Evolutionary conservation across 30 jellyfish, hydroid and myxozoan species (phyloP).

Genomic region (Pseudorhiza aurosa): DNA sequence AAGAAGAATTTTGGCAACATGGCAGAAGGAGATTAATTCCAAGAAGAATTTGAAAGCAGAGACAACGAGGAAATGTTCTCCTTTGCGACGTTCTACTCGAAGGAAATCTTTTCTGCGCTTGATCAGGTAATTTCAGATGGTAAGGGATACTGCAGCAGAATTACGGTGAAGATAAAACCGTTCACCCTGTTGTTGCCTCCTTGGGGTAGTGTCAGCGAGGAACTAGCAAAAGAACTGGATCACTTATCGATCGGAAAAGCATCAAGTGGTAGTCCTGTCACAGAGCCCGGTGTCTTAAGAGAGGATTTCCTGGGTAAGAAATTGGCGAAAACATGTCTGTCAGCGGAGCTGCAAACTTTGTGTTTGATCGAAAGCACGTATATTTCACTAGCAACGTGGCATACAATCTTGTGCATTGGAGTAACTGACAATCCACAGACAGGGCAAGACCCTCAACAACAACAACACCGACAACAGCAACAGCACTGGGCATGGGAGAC

Average conservation of each 20-base stretch:
- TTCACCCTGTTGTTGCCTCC: constrained; percentile 44
- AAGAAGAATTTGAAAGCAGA: constrained; percentile 19
- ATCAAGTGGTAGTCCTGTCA: background rate
- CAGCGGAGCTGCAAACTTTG: no score
- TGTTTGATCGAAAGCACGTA: no score
- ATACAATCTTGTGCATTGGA: no score
- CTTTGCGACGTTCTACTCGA: constrained; percentile 7
- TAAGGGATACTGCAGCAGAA: constrained; percentile 23
- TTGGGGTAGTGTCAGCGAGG: constrained; percentile 4
- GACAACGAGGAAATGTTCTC: constrained; percentile 13
- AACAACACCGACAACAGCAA: no score
- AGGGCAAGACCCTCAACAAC: no score
- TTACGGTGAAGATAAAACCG: background rate
- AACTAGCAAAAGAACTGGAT: background rate
- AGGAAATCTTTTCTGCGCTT: constrained; percentile 15
- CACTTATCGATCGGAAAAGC: background rate
- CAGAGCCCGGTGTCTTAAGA: constrained; percentile 13
- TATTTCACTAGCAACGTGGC: background rate
- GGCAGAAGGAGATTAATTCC: constrained; percentile 5
- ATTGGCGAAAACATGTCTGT: background rate
- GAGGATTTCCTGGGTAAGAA: background rate
- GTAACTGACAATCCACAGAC: no score
- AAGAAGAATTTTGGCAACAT: background rate
- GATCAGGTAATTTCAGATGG: constrained; percentile 39
- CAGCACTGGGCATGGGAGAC: no score